These are phyloP conservation scores for Anthrax anthrax DNA, from an alignment of 2,888 invertebrate genomes.

Conservation along the genomic window DNA sequence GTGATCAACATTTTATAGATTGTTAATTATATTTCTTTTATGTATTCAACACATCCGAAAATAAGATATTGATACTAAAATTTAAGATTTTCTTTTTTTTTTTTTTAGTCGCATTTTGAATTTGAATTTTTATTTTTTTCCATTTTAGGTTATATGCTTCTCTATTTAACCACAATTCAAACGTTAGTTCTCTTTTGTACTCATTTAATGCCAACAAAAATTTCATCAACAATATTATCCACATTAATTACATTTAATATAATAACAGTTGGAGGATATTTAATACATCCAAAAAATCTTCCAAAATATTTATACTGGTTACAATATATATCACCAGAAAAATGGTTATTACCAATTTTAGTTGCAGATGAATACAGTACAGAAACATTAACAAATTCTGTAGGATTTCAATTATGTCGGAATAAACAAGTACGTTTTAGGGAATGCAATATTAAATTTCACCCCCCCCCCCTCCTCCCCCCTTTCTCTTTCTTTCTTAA, in stretches of 20 bases:
- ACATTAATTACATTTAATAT: slow-evolving; percentile 45
- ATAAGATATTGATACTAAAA: too few species aligned
- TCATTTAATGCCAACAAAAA: slow-evolving; percentile 50
- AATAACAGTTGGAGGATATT: slow-evolving; percentile 50
- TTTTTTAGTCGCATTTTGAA: too few species aligned
- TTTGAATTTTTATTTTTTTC: neutral
- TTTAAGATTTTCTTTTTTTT: too few species aligned
- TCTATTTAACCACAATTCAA: slow-evolving; percentile 54
- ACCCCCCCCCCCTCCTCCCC: too few species aligned
- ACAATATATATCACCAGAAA: slow-evolving; percentile 52
- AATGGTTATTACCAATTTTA: slow-evolving; percentile 57
- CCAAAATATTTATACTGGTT: slow-evolving; percentile 51
- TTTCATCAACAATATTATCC: slow-evolving; percentile 46
- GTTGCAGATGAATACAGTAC: slow-evolving; percentile 50
- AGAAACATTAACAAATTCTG: slow-evolving; percentile 43
- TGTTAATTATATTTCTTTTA: too few species aligned
- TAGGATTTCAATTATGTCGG: slow-evolving; percentile 41
- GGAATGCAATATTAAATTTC: too few species aligned
- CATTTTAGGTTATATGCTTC: slow-evolving; percentile 50
- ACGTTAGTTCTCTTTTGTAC: slow-evolving; percentile 51
- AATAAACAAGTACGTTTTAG: slow-evolving; percentile 55
- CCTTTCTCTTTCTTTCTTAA: too few species aligned
- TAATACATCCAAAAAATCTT: slow-evolving; percentile 52
- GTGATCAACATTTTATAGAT: too few species aligned
- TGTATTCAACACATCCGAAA: too few species aligned